Conservation (phyloP, 2,113 vertebrate genomes). For the Erpornis zantholeuca region DNA sequence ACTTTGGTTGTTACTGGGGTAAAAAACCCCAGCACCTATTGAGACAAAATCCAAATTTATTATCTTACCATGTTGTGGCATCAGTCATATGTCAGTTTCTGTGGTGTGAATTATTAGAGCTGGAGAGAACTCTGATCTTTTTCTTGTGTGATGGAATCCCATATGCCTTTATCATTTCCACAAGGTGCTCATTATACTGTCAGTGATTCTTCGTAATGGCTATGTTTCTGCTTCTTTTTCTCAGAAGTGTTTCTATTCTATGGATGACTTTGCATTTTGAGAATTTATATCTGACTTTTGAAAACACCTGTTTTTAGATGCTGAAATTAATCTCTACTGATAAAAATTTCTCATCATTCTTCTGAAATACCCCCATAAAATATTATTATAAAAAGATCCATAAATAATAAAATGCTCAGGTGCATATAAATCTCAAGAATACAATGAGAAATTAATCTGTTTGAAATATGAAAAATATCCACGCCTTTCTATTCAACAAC, state of each 20-base stretch:
- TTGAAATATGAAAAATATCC: neutral
- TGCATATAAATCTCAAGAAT: neutral
- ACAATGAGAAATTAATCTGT: neutral
- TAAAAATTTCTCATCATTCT: neutral
- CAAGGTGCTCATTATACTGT: neutral
- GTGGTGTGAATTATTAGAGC: neutral
- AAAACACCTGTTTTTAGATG: neutral
- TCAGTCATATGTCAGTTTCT: neutral
- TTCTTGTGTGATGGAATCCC: neutral
- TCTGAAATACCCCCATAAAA: neutral
- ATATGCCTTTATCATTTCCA: neutral
- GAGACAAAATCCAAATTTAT: neutral
- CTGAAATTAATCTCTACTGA: neutral
- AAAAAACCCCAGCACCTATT: neutral
- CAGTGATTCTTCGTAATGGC: neutral
- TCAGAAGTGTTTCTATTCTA: neutral
- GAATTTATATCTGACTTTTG: neutral
- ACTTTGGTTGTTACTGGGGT: neutral
- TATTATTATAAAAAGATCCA: neutral
- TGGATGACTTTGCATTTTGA: neutral
- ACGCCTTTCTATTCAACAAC: neutral
- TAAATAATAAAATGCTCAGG: neutral
- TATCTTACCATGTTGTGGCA: neutral
- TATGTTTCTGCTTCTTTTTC: neutral
- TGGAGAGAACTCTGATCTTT: neutral